A percentile compares a stretch with the other conserved stretches of the same genome.
Evolutionary conservation across 1,140 invertebrate species (phyloP).

Genomic region (Oreohelix idahoensis): DNA sequence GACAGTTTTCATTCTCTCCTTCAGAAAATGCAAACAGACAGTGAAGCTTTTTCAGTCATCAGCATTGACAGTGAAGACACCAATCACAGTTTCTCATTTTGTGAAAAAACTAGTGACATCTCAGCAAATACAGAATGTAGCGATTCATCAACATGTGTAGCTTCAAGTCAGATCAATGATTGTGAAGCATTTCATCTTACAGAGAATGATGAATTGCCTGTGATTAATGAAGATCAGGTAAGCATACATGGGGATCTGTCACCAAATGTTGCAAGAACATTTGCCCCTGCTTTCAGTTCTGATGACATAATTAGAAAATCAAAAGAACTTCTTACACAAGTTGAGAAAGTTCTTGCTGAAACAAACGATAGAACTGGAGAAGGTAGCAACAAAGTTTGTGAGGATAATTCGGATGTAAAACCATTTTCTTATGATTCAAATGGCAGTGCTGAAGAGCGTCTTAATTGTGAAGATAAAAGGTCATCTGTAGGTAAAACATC

Average conservation of each 20-base stretch:
- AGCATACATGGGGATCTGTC: neutral
- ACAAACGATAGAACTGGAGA: constrained; percentile 11
- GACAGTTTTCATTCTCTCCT: constrained; percentile 60
- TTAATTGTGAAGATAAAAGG: too few relatives aligned
- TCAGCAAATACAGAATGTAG: constrained; percentile 44
- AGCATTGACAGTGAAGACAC: constrained; percentile 61
- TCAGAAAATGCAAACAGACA: constrained; percentile 51
- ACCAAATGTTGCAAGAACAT: neutral
- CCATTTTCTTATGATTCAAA: too few relatives aligned
- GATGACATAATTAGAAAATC: constrained; percentile 67
- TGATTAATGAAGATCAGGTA: neutral
- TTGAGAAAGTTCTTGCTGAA: constrained; percentile 62
- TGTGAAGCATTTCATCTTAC: constrained; percentile 14
- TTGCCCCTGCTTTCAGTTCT: constrained; percentile 30
- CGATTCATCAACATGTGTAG: neutral
- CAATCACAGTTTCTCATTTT: constrained; percentile 54
- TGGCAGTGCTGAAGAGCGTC: too few relatives aligned
- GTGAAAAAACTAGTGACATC: constrained; percentile 57
- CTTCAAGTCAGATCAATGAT: constrained; percentile 3
- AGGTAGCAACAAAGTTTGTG: too few relatives aligned
- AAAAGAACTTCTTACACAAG: constrained; percentile 69
- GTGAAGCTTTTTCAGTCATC: constrained; percentile 68
- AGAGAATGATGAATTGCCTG: neutral
- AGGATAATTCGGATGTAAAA: neutral
- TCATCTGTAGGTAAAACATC: too few relatives aligned